phyloP scores from a whole-genome alignment of 1,140 invertebrate genomes.

The Megalopta genalis region DNA sequence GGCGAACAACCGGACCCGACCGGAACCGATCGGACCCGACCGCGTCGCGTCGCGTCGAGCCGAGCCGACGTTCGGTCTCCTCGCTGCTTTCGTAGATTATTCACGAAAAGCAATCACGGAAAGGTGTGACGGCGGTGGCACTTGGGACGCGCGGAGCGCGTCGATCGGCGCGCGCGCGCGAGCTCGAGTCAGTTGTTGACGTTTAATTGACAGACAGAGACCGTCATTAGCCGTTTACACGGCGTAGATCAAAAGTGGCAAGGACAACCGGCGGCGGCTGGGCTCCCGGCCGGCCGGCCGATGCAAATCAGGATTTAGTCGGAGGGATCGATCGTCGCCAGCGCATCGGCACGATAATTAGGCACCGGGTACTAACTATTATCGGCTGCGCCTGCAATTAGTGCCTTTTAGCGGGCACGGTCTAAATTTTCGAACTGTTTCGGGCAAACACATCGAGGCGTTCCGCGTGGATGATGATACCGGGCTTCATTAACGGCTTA shows the following conservation, averaged over 20 bases:
- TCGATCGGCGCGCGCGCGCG: background rate
- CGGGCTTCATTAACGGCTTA: conserved; percentile 57
- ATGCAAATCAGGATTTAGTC: conserved; percentile 37
- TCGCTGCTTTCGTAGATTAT: background rate
- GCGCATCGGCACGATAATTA: conserved; percentile 38
- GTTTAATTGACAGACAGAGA: background rate
- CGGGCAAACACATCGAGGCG: conserved; percentile 59
- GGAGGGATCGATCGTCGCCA: conserved; percentile 22
- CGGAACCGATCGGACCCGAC: too few relatives aligned
- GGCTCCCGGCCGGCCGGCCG: too few relatives aligned
- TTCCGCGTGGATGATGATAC: conserved; percentile 46
- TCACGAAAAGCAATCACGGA: background rate
- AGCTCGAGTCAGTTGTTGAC: background rate
- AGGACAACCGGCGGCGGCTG: too few relatives aligned
- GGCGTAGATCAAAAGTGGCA: background rate
- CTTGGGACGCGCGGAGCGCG: background rate
- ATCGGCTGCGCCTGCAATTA: conserved; percentile 65
- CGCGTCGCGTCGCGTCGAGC: conserved; percentile 3
- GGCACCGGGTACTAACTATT: conserved; percentile 40
- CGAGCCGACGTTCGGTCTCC: background rate
- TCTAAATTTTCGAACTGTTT: conserved; percentile 67
- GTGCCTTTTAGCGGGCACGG: conserved; percentile 62
- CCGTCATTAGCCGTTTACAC: background rate
- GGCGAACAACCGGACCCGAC: background rate
- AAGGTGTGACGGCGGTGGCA: background rate